Base-by-base conservation (phyloP, 2,113 vertebrate species). In the Psilopsiagon aymara region DNA sequence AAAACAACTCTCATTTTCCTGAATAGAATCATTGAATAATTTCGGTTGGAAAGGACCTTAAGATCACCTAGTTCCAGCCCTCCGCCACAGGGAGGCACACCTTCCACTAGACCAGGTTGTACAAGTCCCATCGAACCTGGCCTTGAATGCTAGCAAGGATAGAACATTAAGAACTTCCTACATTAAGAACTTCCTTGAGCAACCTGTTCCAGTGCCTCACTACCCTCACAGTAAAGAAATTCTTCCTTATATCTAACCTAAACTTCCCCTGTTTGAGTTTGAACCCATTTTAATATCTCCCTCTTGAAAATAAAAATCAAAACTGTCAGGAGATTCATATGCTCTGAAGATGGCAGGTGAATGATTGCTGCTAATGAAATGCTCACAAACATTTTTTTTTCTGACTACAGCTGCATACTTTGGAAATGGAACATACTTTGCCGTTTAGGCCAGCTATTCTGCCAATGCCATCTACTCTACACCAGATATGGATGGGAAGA, bases 391-490 rank as follows among this genome's bases (percentile, higher is more conserved):
- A 1, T 86, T 88, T 92, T 17, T 81, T 91, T 90, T 85, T 86
- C 89, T 82, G 78, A 37, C 37, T 80, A 37, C 80, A 98, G 98
- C 96, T 95, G 97, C 97, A 37, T n/a, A 33, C 2, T 91, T 23
- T 15, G 98, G 99, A 11, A 98, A 98, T 0, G 99, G 99, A 9
- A 95, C 98, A 0, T 99, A 99, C 98, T 99, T 99, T 63, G 98
- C 98, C 20, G 96, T 98, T 37, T 20, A 97, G 0, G 98, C 98
- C 6, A 12, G 0, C 4, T 98, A 99, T 94, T 98, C 98, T 11
- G 98, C 98, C 17, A 0, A 0, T 0, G n/a, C 95, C 27, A 13
- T 1, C 7, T 99, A 98, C n/a, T 97, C 98, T 13, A 74, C 7
- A 39, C 92, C 97, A 2, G 98, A 98, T 60, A 0, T 0, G 1